A percentile compares a stretch with the other conserved stretches of the same genome.
Evolutionary conservation across 2,113 vertebrate species (phyloP).

Genomic region (Microtus montanus): DNA sequence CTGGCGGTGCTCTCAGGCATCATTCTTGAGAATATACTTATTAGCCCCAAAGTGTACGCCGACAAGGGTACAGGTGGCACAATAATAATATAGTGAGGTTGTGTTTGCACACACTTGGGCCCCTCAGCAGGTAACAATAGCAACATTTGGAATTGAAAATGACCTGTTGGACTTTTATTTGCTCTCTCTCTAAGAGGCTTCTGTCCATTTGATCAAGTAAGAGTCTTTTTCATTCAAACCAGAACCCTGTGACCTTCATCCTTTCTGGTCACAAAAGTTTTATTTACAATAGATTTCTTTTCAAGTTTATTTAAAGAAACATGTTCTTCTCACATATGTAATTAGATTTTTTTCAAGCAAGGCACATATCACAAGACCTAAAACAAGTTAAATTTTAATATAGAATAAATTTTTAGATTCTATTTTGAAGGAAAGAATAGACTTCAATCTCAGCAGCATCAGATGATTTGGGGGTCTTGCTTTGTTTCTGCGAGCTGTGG

Average conservation of each 20-base stretch:
- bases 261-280: not conserved
- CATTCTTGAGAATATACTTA: not conserved
- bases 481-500: slow-evolving; percentile 57
- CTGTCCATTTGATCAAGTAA: not conserved
- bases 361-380: not conserved
- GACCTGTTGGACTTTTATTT: not conserved
- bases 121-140: not conserved
- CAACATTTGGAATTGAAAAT: slow-evolving; percentile 38
- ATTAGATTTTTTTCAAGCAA: slow-evolving; percentile 39
- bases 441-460: slow-evolving; percentile 41
- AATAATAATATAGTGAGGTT: not conserved
- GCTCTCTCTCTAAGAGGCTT: not conserved
- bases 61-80: not conserved
- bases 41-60: not conserved
- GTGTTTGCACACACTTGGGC: not conserved
- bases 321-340: not conserved
- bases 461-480: slow-evolving; percentile 55
- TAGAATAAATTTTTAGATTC: slow-evolving; percentile 26
- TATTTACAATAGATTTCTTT: slow-evolving; percentile 21
- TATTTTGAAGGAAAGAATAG: slow-evolving; percentile 56
- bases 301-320: slow-evolving; percentile 28
- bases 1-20: not conserved
- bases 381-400: slow-evolving; percentile 51
- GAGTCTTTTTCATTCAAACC: not conserved
- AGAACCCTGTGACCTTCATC: not conserved